Evolutionary conservation across 1,140 invertebrate genomes (phyloP), one percentile per base, ranked within the genome.

Genomic region (Cherax destructor): DNA sequence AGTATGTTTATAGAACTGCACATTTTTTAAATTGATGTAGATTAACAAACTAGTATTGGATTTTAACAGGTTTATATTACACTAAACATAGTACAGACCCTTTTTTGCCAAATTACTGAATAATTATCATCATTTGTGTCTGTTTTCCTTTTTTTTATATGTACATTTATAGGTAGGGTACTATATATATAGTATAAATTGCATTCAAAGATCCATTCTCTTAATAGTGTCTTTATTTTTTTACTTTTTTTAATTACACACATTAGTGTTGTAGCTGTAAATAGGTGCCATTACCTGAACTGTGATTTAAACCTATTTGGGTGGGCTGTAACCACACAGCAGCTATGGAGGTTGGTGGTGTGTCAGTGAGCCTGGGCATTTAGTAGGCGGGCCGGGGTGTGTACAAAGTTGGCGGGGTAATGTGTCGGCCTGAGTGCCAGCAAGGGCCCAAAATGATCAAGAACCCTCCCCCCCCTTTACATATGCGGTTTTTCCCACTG

Each of bases 381-480:
- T 85, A 81, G 49, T 83, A 24, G 88, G 88, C 56, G 83, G 81
- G 50, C 18, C 0, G 85, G 88, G 88, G 76, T 69, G 52, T 91
- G 88, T 81, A 77, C 21, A n/a, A 56, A 84, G 83, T 74, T 85
- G 81, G 72, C 88, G 88, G 88, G 88, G 88, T 16, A 52, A 76
- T 85, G 81, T 91, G 88, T 85, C 88, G 88, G 11, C 49, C 88
- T 61, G 50, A 52, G 18, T 91, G 88, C 59, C 88, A 16, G 49
- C 81, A 50, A 9, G 88, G 88, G 24, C 77, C 61, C 83, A 65
- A 78, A 59, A 91, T 91, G 88, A 91, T 77, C 81, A 61, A 77
- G 41, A 50, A 72, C 24, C 80, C 87, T 69, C 69, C 88, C 88
- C 79, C 81, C 88, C 61, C 69, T 91, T 91, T 91, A 91, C 88